A percentile compares a stretch with the other conserved stretches of the same genome.
phyloP scores from a whole-genome alignment of 2,888 invertebrate genomes.

The Toxonevra muliebris region DNA sequence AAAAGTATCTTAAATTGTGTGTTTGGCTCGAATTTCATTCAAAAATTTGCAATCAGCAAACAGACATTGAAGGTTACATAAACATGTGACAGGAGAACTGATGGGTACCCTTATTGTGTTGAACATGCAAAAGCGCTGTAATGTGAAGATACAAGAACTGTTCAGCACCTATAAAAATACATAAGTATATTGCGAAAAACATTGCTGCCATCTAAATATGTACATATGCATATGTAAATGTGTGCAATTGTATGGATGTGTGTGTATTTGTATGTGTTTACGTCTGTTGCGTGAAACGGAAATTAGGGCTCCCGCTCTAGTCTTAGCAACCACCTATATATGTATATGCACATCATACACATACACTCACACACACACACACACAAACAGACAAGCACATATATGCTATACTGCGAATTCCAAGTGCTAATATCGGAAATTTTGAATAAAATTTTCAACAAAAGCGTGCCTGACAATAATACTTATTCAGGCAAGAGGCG shows the following conservation, averaged over 20 bases:
- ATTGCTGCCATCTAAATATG: neutral
- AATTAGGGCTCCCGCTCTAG: too few relatives aligned
- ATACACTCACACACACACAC: too few relatives aligned
- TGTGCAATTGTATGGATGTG: neutral
- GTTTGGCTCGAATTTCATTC: too few relatives aligned
- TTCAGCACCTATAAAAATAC: conserved; percentile 41
- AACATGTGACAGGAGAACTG: too few relatives aligned
- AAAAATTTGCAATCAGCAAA: too few relatives aligned
- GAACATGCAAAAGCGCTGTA: too few relatives aligned
- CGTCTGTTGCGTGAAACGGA: neutral
- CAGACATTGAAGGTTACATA: too few relatives aligned
- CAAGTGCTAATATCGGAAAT: conserved; percentile 42
- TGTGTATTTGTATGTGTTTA: neutral
- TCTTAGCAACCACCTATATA: neutral
- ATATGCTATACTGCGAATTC: neutral
- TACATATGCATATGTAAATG: too few relatives aligned
- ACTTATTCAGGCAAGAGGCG: neutral
- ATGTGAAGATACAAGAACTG: conserved; percentile 35
- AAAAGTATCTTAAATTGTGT: too few relatives aligned
- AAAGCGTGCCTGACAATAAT: conserved; percentile 13
- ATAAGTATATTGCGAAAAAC: too few relatives aligned
- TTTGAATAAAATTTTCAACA: conserved; percentile 37
- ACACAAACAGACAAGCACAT: neutral
- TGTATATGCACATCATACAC: neutral
- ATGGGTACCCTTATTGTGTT: too few relatives aligned